A percentile compares a stretch with the other conserved stretches of the same genome.
Conservation (phyloP, 1,140 invertebrate genomes). For the Dreissena rostriformis region DNA sequence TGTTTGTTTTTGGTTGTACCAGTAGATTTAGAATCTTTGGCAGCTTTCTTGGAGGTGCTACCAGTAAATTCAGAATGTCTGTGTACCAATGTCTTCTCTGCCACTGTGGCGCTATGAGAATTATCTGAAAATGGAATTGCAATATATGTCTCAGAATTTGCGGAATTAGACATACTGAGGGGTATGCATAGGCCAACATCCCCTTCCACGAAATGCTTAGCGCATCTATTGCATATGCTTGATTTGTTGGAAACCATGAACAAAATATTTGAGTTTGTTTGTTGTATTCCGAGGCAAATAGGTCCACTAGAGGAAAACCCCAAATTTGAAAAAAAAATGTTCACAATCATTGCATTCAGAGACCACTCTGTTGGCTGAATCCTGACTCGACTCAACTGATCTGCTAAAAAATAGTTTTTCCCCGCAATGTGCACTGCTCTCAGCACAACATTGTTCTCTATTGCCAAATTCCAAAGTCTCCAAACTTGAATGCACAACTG, state of each 20-base stretch:
- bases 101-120: conserved; percentile 60
- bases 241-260: conserved; percentile 34
- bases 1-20: conserved; percentile 21
- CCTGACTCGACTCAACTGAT: neutral
- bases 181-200: conserved; percentile 57
- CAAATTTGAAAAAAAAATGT: conserved; percentile 11
- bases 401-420: conserved; percentile 5
- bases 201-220: conserved; percentile 45
- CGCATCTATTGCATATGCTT: conserved; percentile 38
- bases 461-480: neutral
- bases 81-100: conserved; percentile 39
- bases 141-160: conserved; percentile 51
- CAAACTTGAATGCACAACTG: conserved; percentile 6
- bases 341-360: neutral
- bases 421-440: conserved; percentile 34
- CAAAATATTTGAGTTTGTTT: conserved; percentile 42
- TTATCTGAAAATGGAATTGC: conserved; percentile 36
- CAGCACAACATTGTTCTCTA: conserved; percentile 1
- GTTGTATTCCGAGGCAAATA: conserved; percentile 52
- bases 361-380: conserved; percentile 41
- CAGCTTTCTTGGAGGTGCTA: conserved; percentile 17
- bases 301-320: conserved; percentile 46
- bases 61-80: conserved; percentile 26
- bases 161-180: conserved; percentile 54
- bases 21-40: conserved; percentile 17